Base-by-base conservation (phyloP, 2,888 invertebrate genomes). In the Scotopteryx bipunctaria region DNA sequence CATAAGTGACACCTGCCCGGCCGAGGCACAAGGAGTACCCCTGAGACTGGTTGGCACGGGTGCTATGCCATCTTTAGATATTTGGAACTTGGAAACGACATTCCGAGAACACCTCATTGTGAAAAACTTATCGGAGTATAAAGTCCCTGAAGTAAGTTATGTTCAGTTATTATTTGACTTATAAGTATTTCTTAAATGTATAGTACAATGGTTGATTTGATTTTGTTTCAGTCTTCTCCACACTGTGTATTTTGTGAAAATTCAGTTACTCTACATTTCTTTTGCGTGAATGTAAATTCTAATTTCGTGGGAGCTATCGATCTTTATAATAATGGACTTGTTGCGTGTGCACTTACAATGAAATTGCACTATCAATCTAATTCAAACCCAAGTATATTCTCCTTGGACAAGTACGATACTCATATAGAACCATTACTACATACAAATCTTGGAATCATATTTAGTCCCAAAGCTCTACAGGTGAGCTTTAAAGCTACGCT, bases 31-130 rank as follows among this genome's bases (percentile, higher is more conserved):
- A 11, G 92, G 92, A 0, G 90, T 88, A 35, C 80, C 78, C 1
- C 64, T 93, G 0, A 84, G 63, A 27, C 66, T 94, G 3, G 81
- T 85, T 1, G 92, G 91, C 1, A 88, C 87, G 9, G 92, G 92
- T 14, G 91, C 90, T n/a, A 78, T 92, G 64, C 93, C 94, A 0
- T 78, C 76, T 5, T 68, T 93, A 45, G 91, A 93, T 67, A 91
- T 93, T 48, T 81, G 87, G 70, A 91, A 93, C 68, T 70, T 91
- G 14, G 86, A 91, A 43, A 87, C 83, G 1, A 92, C 94, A 0
- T 94, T 94, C 67, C 86, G 88, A 52, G 92, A 93, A 70, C 92
- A 92, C 64, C 83, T 91, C 13, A 84, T 93, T 50, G 91, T 93
- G 0, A 88, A 92, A 64, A 82, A 77, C 46, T 64, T 92, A 36